These are phyloP conservation scores for Brachystomella parvula DNA, from an alignment of 1,140 invertebrate genomes.

Conservation along the genomic window DNA sequence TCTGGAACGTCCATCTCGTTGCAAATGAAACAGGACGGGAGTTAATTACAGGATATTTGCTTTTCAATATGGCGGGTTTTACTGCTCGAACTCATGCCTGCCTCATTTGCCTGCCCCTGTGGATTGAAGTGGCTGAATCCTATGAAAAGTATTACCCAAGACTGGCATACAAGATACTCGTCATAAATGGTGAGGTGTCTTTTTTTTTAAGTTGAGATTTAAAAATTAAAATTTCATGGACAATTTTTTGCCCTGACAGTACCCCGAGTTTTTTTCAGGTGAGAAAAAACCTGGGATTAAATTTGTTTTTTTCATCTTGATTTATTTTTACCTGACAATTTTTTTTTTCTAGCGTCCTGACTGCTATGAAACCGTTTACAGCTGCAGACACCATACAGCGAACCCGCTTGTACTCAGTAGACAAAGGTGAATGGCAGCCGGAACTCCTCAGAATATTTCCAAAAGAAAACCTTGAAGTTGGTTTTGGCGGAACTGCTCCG, in stretches of 20 bases:
- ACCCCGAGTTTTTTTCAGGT: not conserved
- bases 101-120: not conserved
- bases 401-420: not conserved
- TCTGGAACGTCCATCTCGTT: not conserved
- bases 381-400: not conserved
- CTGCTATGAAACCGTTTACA: not conserved
- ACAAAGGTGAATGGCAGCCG: not conserved
- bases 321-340: not conserved
- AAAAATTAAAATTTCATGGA: not conserved
- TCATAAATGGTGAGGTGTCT: not conserved
- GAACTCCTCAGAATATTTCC: not conserved
- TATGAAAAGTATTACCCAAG: slow-evolving; percentile 10
- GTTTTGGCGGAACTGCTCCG: not conserved
- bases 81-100: not conserved
- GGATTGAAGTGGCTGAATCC: not conserved
- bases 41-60: not conserved
- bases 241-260: slow-evolving; percentile 8
- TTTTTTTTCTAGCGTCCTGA: not conserved
- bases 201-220: not conserved
- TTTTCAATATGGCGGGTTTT: slow-evolving; percentile 9
- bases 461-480: not conserved
- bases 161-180: not conserved
- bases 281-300: not conserved
- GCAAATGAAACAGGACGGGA: not conserved
- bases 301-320: not conserved